Percentiles rank a stretch among this genome's conserved stretches.
Evolutionary conservation across 2,113 vertebrate genomes (phyloP).

Genomic region (Heterotilapia buettikoferi): DNA sequence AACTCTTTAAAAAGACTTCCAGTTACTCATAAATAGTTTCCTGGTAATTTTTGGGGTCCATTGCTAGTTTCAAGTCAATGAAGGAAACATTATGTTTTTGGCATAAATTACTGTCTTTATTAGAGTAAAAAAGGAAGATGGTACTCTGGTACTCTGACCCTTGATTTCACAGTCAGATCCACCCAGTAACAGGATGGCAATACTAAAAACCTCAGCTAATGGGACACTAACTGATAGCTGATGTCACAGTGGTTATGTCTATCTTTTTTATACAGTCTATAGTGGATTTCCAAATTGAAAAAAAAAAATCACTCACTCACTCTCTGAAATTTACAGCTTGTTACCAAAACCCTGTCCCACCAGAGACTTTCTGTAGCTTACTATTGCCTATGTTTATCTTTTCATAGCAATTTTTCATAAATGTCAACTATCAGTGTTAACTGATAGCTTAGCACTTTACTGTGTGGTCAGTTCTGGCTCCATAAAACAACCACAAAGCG

Average conservation of each 20-base stretch:
- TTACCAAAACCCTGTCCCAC: not conserved
- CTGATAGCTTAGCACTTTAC: not conserved
- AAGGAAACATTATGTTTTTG: not conserved
- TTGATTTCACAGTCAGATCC: not conserved
- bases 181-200: not conserved
- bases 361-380: not conserved
- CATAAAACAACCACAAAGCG: not conserved
- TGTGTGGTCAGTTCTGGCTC: not conserved
- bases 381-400: not conserved
- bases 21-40: not conserved
- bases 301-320: not conserved
- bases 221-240: not conserved
- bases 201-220: not conserved
- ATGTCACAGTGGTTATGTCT: not conserved
- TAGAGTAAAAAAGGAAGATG: not conserved
- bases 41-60: too few relatives aligned
- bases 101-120: not conserved
- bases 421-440: not conserved
- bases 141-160: not conserved
- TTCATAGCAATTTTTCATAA: not conserved
- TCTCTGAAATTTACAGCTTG: not conserved
- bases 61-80: not conserved
- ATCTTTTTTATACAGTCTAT: not conserved
- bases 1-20: not conserved
- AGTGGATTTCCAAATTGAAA: fast-evolving